A percentile compares a stretch with the other conserved stretches of the same genome.
Conservation (phyloP, 2,888 invertebrate species). For the Cryptus viduatorius region DNA sequence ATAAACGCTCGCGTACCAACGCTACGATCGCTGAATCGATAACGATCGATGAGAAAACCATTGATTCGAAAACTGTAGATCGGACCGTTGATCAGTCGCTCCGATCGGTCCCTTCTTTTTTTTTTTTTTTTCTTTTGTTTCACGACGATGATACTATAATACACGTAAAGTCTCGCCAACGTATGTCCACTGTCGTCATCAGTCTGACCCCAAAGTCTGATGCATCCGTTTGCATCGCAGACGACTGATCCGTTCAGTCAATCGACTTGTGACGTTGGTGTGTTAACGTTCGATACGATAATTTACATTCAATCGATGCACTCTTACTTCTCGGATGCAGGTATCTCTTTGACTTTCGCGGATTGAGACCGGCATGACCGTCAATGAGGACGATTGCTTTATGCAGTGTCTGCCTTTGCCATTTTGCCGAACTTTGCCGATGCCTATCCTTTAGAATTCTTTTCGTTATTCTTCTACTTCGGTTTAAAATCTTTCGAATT, state of each 20-base stretch:
- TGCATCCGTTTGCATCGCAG: slow-evolving; percentile 23
- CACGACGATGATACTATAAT: background rate
- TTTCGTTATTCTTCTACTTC: background rate
- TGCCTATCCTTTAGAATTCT: background rate
- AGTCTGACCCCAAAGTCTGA: slow-evolving; percentile 34
- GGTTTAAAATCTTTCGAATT: background rate
- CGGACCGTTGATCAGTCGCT: slow-evolving; percentile 42
- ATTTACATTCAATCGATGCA: slow-evolving; percentile 35
- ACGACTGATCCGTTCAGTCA: slow-evolving; percentile 9
- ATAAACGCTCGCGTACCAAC: slow-evolving; percentile 75
- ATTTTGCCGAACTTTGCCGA: background rate
- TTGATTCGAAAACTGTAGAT: slow-evolving; percentile 50
- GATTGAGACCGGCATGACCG: slow-evolving; percentile 57
- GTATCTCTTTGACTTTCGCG: slow-evolving; percentile 19
- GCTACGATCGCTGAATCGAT: slow-evolving; percentile 77
- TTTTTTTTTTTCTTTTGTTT: background rate
- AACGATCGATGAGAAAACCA: slow-evolving; percentile 56
- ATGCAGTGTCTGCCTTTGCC: background rate
- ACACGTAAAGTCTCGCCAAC: background rate
- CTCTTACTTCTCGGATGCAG: slow-evolving; percentile 7
- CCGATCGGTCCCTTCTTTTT: background rate
- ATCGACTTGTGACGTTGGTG: slow-evolving; percentile 29
- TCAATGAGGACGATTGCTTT: slow-evolving; percentile 63
- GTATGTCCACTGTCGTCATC: slow-evolving; percentile 39
- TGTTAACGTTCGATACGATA: background rate